Conservation (phyloP, 2,113 vertebrate species). For the Perca schrenkii region DNA sequence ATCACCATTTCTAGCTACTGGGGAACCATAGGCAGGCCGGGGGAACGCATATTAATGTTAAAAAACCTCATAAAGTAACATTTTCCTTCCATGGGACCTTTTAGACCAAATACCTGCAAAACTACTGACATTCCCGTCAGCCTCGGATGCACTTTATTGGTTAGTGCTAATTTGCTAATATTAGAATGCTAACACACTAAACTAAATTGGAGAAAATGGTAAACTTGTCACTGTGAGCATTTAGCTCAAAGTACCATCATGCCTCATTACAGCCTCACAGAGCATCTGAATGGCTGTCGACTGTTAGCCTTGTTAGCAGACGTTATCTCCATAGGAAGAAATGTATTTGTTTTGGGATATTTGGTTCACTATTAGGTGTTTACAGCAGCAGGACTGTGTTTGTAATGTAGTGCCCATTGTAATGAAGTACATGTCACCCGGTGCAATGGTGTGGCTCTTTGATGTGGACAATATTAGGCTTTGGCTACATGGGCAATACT, state of each 20-base stretch:
- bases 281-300: not conserved
- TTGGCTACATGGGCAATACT: not conserved
- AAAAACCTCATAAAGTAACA: too few relatives aligned
- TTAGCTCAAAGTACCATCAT: not conserved
- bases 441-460: not conserved
- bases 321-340: not conserved
- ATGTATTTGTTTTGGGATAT: not conserved
- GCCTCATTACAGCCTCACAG: not conserved
- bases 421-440: not conserved
- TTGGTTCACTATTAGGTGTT: not conserved
- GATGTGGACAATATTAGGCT: not conserved
- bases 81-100: too few relatives aligned
- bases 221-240: not conserved
- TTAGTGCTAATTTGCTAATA: too few relatives aligned
- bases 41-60: too few relatives aligned
- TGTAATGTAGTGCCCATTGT: not conserved
- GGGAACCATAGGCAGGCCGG: too few relatives aligned
- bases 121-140: too few relatives aligned
- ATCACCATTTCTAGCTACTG: too few relatives aligned
- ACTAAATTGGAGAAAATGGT: not conserved
- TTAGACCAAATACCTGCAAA: too few relatives aligned
- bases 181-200: too few relatives aligned
- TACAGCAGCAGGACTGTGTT: not conserved
- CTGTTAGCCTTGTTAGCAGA: not conserved
- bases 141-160: too few relatives aligned